These are phyloP conservation scores for Danio rerio DNA, from an alignment of 2,113 vertebrate species.

Conservation along the genomic window DNA sequence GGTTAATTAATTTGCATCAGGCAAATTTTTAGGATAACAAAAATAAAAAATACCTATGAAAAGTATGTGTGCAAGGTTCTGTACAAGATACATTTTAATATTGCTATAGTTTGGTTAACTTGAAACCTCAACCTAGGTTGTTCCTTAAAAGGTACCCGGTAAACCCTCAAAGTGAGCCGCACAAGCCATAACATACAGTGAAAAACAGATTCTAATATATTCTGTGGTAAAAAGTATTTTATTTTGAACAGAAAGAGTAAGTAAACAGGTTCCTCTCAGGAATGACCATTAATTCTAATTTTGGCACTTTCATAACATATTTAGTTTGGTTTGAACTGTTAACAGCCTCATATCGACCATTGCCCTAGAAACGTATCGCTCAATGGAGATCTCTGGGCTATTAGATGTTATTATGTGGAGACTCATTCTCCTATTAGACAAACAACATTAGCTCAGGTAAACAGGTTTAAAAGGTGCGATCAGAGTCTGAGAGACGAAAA, in stretches of 20 bases:
- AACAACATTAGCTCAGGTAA: conserved; percentile 3
- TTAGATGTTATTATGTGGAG: conserved; percentile 9
- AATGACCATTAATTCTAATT: conserved; percentile 13
- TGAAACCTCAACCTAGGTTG: too few relatives aligned
- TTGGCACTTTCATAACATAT: background rate
- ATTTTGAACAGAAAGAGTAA: background rate
- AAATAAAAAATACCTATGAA: too few relatives aligned
- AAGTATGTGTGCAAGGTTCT: too few relatives aligned
- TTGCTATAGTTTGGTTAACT: too few relatives aligned
- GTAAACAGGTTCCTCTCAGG: background rate
- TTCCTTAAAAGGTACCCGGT: too few relatives aligned
- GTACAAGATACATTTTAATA: too few relatives aligned
- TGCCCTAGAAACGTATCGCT: conserved; percentile 18
- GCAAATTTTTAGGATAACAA: too few relatives aligned
- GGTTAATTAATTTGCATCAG: too few relatives aligned
- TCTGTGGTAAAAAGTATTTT: background rate
- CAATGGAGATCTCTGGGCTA: background rate
- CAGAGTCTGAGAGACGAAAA: background rate
- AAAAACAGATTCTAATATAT: background rate
- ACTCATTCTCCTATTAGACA: background rate
- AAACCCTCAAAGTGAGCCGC: too few relatives aligned
- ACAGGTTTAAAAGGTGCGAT: background rate
- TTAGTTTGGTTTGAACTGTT: conserved; percentile 10
- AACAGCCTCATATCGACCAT: background rate
- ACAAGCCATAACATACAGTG: too few relatives aligned